These are phyloP conservation scores for Sula dactylatra DNA, from an alignment of 2,113 vertebrate genomes.

Conservation along the genomic window DNA sequence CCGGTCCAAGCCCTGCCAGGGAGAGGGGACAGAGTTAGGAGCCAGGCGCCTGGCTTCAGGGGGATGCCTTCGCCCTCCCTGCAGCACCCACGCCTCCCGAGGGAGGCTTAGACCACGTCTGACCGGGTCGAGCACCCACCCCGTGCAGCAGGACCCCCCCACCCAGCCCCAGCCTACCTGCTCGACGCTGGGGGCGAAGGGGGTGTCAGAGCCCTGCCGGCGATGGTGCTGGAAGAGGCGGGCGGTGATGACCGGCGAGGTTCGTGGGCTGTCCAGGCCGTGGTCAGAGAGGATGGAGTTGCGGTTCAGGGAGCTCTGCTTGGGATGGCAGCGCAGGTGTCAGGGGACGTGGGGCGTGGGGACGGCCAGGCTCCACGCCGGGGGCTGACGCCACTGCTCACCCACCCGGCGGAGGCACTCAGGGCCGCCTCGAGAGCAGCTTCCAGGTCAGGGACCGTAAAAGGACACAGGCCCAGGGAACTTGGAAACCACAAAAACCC, in stretches of 20 bases:
- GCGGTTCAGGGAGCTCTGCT: slow-evolving; percentile 61
- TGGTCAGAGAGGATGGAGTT: slow-evolving; percentile 71
- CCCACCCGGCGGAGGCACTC: fast-evolving
- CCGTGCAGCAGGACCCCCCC: not conserved
- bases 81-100: not conserved
- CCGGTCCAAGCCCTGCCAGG: slow-evolving; percentile 50
- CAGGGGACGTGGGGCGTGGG: fast-evolving
- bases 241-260: slow-evolving; percentile 79
- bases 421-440: fast-evolving
- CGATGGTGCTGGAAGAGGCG: slow-evolving; percentile 73
- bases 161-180: slow-evolving; percentile 68
- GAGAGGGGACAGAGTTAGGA: not conserved
- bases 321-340: fast-evolving
- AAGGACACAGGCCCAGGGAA: too few species aligned
- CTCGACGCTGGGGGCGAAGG: slow-evolving; percentile 28
- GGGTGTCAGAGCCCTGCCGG: slow-evolving; percentile 77
- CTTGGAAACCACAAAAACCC: not conserved
- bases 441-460: not conserved
- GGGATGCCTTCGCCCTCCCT: not conserved
- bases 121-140: not conserved
- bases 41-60: not conserved
- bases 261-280: slow-evolving; percentile 79
- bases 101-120: not conserved
- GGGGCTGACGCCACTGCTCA: fast-evolving
- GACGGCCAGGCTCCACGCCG: fast-evolving